Percentiles rank a stretch among this genome's conserved stretches.
Evolutionary conservation across 1,140 invertebrate species (phyloP).

Genomic region (Dreissena polymorpha): DNA sequence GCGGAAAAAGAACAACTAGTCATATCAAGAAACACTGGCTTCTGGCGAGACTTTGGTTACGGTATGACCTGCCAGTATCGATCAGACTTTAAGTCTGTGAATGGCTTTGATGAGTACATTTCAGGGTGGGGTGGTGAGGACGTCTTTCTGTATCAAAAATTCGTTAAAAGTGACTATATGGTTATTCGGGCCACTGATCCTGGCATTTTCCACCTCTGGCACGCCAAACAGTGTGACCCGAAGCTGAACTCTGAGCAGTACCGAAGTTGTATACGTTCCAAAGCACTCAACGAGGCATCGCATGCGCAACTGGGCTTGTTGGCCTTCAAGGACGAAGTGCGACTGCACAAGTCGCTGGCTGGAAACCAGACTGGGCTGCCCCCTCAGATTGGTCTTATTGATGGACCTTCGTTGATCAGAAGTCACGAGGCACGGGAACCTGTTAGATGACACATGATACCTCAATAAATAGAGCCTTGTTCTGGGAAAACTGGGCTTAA

Average conservation of each 20-base stretch:
- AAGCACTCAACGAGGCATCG: constrained; percentile 90
- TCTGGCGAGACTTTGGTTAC: constrained; percentile 92
- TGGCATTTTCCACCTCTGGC: constrained; percentile 92
- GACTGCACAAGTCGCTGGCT: constrained; percentile 77
- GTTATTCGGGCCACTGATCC: constrained; percentile 90
- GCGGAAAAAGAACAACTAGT: constrained; percentile 84
- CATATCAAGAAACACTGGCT: constrained; percentile 90
- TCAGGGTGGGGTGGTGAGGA: constrained; percentile 92
- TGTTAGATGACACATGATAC: neutral
- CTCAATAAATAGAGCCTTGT: too few species aligned
- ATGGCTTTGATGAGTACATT: constrained; percentile 86
- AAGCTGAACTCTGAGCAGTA: constrained; percentile 87
- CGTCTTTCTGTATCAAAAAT: constrained; percentile 89
- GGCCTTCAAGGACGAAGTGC: constrained; percentile 89
- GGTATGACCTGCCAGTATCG: constrained; percentile 93
- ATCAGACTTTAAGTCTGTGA: constrained; percentile 88
- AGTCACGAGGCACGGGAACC: neutral
- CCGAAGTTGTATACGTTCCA: constrained; percentile 88
- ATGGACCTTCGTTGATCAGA: neutral
- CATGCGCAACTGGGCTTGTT: constrained; percentile 90
- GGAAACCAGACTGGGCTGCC: constrained; percentile 41
- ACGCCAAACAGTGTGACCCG: constrained; percentile 87
- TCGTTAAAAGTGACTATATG: constrained; percentile 85
- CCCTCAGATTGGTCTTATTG: constrained; percentile 16
- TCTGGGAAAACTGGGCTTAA: too few species aligned